Conservation (phyloP, 2,797 vertebrate genomes). For the Eulemur albifrons region DNA sequence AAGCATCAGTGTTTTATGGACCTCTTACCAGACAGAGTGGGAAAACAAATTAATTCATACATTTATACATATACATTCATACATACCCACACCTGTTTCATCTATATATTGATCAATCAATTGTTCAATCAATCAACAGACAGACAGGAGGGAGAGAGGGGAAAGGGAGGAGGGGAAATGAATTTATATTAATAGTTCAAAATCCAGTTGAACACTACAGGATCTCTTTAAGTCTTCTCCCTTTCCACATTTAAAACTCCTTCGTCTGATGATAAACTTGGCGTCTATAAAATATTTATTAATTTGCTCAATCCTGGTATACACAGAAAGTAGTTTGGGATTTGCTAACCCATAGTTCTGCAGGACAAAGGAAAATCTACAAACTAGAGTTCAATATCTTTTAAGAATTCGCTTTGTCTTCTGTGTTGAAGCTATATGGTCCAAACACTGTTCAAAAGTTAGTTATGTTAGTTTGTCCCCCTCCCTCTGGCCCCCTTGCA, state of each 20-base stretch:
- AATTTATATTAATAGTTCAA: neutral
- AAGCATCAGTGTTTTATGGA: neutral
- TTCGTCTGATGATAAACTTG: neutral
- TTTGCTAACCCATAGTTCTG: neutral
- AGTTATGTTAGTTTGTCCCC: neutral
- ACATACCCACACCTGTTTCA: neutral
- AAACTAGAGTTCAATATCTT: neutral
- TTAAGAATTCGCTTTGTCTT: neutral
- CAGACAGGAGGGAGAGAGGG: neutral
- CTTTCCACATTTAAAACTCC: neutral
- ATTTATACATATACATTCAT: neutral
- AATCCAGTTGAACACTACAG: neutral
- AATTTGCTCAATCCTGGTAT: neutral
- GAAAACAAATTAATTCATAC: neutral
- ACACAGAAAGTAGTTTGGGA: neutral
- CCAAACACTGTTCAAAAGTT: neutral
- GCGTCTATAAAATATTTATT: neutral
- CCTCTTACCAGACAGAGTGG: neutral
- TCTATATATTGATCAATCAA: neutral
- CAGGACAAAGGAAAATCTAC: neutral
- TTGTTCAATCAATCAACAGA: neutral
- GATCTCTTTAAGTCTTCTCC: neutral
- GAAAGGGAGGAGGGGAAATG: neutral
- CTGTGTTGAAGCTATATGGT: neutral
- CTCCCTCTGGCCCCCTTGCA: neutral